Conservation (phyloP, 2,797 vertebrate species). For the Danio kyathit region DNA sequence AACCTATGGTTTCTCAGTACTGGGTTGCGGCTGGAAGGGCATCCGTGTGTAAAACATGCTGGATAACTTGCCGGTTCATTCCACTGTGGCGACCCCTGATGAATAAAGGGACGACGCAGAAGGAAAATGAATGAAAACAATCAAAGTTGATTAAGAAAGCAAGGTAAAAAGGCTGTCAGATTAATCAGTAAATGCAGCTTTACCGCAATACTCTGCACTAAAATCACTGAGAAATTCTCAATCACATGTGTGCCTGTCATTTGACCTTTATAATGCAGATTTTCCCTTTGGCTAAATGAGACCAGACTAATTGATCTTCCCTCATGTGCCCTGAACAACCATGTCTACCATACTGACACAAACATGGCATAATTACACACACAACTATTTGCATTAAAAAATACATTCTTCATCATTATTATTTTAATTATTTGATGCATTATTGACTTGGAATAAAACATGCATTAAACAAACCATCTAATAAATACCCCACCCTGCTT, state of each 20-base stretch:
- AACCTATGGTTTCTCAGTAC: no score
- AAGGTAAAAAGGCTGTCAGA: no score
- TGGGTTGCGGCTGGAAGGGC: no score
- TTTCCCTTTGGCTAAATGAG: constrained; percentile 28
- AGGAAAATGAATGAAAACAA: no score
- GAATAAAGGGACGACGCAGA: no score
- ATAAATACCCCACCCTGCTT: no score
- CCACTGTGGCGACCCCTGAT: no score
- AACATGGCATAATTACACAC: not conserved
- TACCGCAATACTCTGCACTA: not conserved
- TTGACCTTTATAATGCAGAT: constrained; percentile 19
- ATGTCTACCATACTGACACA: not conserved
- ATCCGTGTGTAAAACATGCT: no score
- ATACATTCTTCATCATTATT: not conserved
- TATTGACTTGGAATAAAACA: not conserved
- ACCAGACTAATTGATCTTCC: constrained; percentile 36
- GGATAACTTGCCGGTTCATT: no score
- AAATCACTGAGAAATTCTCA: not conserved
- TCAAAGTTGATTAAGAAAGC: no score
- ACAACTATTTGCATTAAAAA: not conserved
- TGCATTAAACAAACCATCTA: not conserved
- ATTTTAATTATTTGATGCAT: not conserved
- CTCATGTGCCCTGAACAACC: constrained; percentile 12
- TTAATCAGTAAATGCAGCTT: not conserved
- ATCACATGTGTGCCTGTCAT: not conserved